Conservation (phyloP, 1,140 invertebrate genomes). For the Odontomachus brunneus region DNA sequence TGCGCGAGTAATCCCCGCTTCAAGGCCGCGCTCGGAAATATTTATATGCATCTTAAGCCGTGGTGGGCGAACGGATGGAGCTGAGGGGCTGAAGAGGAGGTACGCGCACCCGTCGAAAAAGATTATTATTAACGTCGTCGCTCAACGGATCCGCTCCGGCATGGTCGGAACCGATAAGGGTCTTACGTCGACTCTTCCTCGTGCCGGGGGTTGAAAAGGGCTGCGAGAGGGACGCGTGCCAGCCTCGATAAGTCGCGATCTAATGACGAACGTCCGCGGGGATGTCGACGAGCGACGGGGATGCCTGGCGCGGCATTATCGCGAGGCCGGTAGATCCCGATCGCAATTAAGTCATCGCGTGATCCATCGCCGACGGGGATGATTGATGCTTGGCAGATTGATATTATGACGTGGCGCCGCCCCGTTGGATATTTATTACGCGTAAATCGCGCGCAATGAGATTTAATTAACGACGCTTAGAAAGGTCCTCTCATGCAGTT, state of each 20-base stretch:
- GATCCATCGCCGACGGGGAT: conserved; percentile 38
- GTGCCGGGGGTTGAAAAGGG: conserved; percentile 62
- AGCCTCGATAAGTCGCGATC: conserved; percentile 68
- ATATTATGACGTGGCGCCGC: conserved; percentile 31
- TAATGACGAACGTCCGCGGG: conserved; percentile 63
- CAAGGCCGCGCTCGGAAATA: conserved; percentile 71
- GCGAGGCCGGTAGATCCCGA: conserved; percentile 20
- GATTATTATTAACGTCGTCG: conserved; percentile 75
- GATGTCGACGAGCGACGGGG: conserved; percentile 23
- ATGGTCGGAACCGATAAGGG: conserved; percentile 78
- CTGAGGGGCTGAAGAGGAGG: conserved; percentile 3
- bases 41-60: conserved; percentile 76
- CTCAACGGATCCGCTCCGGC: conserved; percentile 62
- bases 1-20: conserved; percentile 71
- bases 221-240: conserved; percentile 54
- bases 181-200: conserved; percentile 71
- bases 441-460: conserved; percentile 16
- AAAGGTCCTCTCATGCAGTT: conserved; percentile 37
- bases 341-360: conserved; percentile 60
- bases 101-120: conserved; percentile 62
- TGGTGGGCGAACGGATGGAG: conserved; percentile 9
- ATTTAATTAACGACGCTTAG: conserved; percentile 51
- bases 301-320: background rate
- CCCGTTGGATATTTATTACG: conserved; percentile 49
- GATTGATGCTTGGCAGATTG: conserved; percentile 56